A percentile compares a stretch with the other conserved stretches of the same genome.
These are phyloP conservation scores for Apocrypta bakeri DNA, from an alignment of 1,140 invertebrate species.

Conservation along the genomic window DNA sequence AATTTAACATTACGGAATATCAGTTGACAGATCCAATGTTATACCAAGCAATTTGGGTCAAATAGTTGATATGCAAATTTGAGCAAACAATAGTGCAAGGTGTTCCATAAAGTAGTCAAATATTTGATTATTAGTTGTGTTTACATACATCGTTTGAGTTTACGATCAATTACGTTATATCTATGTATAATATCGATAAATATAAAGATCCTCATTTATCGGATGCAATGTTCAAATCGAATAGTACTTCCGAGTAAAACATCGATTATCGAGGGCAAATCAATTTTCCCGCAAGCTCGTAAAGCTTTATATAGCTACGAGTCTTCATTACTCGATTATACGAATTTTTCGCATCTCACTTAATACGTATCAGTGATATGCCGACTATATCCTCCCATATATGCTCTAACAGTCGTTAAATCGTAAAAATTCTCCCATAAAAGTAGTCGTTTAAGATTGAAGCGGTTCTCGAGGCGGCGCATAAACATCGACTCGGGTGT, in stretches of 20 bases:
- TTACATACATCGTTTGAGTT: no score
- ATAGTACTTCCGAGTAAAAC: neutral
- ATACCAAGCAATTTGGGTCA: no score
- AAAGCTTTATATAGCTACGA: neutral
- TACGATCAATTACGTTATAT: no score
- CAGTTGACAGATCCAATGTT: no score
- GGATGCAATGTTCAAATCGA: no score
- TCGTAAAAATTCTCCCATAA: conserved; percentile 37
- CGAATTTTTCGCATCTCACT: neutral
- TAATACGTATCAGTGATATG: neutral
- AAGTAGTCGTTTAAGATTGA: conserved; percentile 22
- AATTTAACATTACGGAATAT: no score
- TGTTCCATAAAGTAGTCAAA: no score
- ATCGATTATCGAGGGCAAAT: neutral
- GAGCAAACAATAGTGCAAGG: no score
- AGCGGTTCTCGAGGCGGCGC: neutral
- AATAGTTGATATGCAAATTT: no score
- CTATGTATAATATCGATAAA: no score
- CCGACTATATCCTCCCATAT: neutral
- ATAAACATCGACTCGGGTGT: conserved; percentile 15
- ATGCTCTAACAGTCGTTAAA: neutral
- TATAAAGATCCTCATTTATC: no score
- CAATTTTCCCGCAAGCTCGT: neutral
- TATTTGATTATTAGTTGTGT: no score
- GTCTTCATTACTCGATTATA: neutral